Evolutionary conservation across 2,113 vertebrate species (phyloP), one percentile per base, ranked within the genome.

Genomic region (Sporophila hypoxantha): DNA sequence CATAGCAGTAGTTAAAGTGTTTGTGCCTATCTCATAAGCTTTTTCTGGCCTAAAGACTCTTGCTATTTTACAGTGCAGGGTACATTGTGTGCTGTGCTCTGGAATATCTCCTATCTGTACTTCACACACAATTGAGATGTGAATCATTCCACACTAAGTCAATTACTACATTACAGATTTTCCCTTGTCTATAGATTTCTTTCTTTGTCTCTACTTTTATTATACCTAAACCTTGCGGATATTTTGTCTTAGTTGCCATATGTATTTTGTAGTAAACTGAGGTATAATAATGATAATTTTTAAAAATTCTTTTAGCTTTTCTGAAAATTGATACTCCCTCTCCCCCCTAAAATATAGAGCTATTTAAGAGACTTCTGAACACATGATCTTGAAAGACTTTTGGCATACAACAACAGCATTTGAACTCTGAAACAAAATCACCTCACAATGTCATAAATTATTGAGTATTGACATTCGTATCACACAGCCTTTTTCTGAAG

Each of bases 391-490:
- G 52, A 74, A 88, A 87, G 47, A 56, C 41, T 87, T 90, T 30
- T 65, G 23, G 15, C 29, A 53, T 70, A 75, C 14, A 39, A 56
- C 59, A 82, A 37, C 23, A 68, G 16, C 76, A 47, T 59, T 76
- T 84, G 64, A 91, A 78, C 34, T 66, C 41, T 75, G 66, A 86
- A 90, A 86, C 39, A 92, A 80, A 92, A 88, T 88, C 55, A 84
- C 27, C 34, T 50, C 75, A 81, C 21, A 22, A 61, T 82, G 29
- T 68, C 49, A 73, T 84, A 61, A 76, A 91, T 76, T 71, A 84
- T 39, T 86, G 14, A 91, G 25, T 77, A 76, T 55, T 78, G 37
- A 19, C 50, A 68, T 81, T 89, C 0, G 8, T 66, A 84, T 86
- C 46, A 62, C 30, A 49, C 29, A 50, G 22, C 12, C 13, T 88